These are phyloP conservation scores for Anabas testudineus DNA, from an alignment of 2,797 vertebrate genomes.

Conservation along the genomic window DNA sequence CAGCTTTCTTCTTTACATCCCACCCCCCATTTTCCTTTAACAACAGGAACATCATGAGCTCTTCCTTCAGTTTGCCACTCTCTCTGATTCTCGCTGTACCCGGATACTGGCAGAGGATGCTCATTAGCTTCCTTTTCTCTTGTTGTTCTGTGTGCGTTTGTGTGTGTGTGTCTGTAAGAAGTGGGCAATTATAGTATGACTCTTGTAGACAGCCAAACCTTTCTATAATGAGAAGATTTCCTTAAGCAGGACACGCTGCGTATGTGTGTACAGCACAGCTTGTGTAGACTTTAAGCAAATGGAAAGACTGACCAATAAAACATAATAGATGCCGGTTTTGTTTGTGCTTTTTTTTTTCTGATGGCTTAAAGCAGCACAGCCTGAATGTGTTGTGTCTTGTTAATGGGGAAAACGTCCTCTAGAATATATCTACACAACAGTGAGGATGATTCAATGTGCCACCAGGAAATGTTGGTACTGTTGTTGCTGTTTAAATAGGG, in stretches of 20 bases:
- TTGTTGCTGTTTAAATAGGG: slow-evolving; percentile 43
- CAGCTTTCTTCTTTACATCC: slow-evolving; percentile 43
- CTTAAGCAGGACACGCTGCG: slow-evolving; percentile 49
- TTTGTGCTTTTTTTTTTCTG: slow-evolving; percentile 48
- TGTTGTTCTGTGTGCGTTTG: slow-evolving; percentile 39
- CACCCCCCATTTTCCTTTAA: slow-evolving; percentile 43
- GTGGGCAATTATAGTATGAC: slow-evolving; percentile 62
- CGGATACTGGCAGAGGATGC: slow-evolving; percentile 62
- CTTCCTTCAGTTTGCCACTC: slow-evolving; percentile 39
- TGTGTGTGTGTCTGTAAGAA: slow-evolving; percentile 43
- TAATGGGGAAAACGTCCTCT: slow-evolving; percentile 35
- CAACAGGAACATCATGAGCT: slow-evolving; percentile 64
- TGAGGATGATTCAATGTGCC: slow-evolving; percentile 5
- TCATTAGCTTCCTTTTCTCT: slow-evolving; percentile 66
- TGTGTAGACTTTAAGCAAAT: slow-evolving; percentile 51
- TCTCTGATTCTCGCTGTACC: slow-evolving; percentile 52
- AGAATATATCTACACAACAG: slow-evolving; percentile 23
- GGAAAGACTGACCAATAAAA: slow-evolving; percentile 48
- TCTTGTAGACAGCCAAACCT: slow-evolving; percentile 55
- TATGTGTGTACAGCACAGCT: slow-evolving; percentile 11
- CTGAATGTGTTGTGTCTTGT: slow-evolving; percentile 35
- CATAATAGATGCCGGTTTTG: slow-evolving; percentile 20
- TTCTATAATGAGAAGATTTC: slow-evolving; percentile 72
- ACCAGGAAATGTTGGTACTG: slow-evolving; percentile 15
- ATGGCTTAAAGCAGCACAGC: slow-evolving; percentile 13